Base-by-base conservation (phyloP, 2,113 vertebrate species). In the Pachyramphus minor region DNA sequence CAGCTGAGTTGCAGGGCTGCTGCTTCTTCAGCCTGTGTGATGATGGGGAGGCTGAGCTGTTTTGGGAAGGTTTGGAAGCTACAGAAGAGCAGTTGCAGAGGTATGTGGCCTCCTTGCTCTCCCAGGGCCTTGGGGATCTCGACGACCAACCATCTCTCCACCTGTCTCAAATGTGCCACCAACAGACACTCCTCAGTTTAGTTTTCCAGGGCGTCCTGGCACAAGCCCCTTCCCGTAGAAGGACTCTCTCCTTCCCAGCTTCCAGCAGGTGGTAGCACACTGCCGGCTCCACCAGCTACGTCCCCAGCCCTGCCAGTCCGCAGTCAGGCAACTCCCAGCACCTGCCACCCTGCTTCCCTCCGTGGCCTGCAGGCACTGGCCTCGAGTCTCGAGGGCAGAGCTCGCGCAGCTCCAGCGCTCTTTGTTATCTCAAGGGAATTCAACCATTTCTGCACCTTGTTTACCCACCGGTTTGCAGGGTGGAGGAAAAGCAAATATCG, bases 211-310 rank as follows among this genome's bases (percentile, higher is more conserved):
- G 35, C 22, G 3, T 14, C 35, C 35, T 56, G 30, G 30, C 2
- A 1, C 59, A 68, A 87, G 44, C 15, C 23, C 30, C 37, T 71
- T 82, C 45, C 41, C 55, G 3, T 0, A 5, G 6, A 12, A 1
- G 19, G 5, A 39, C 33, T 86, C 62, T 45, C 66, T 92, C 79
- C n/a, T 89, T 53, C 79, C 42, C 75, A 17, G 52, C 88, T 81
- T 93, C 96, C 94, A 90, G 93, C 88, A 93, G 91, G 85, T 93
- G 96, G 94, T 85, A 90, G 96, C 94, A 95, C 11, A 5, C 62
- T 42, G 93, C 67, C 21, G 1, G 47, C 27, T 63, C 60, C 11
- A 5, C 82, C 75, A 41, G 66, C 39, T 2, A 0, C 3, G 11
- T 72, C 63, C 56, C 78, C 82, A 68, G 64, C 58, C 9, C 42